Percentiles rank a stretch among this genome's conserved stretches.
phyloP scores from a whole-genome alignment of 2,113 vertebrate species.

The Indicator maculatus region DNA sequence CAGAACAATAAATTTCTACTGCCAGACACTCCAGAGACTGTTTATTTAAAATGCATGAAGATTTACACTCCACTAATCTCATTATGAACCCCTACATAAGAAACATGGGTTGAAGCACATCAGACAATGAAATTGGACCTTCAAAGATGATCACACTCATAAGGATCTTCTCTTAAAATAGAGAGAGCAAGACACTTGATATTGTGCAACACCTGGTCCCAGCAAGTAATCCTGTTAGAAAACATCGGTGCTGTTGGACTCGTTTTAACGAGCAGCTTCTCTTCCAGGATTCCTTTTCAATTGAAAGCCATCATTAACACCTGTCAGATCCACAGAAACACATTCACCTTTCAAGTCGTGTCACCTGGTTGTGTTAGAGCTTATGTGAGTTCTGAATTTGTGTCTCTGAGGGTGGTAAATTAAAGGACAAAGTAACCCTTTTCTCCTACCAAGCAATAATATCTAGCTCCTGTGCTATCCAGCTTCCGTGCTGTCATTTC shows the following conservation, averaged over 20 bases:
- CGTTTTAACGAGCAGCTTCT: constrained; percentile 2
- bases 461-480: neutral
- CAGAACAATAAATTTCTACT: constrained; percentile 28
- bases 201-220: neutral
- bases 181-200: neutral
- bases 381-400: neutral
- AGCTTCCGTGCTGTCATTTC: neutral
- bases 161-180: neutral
- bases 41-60: constrained; percentile 35
- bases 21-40: neutral
- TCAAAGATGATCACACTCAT: neutral
- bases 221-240: constrained; percentile 1
- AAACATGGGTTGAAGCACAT: neutral
- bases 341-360: neutral
- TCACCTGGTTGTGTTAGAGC: neutral
- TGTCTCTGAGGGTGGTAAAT: constrained; percentile 16
- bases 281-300: constrained; percentile 1
- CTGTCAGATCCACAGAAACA: constrained; percentile 10
- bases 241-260: neutral
- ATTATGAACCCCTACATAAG: neutral
- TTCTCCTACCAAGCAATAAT: neutral
- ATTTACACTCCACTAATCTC: constrained; percentile 43
- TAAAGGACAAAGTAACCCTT: neutral
- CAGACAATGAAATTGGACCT: neutral
- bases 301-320: constrained; percentile 23